These are phyloP conservation scores for Petroica traversi DNA, from an alignment of 2,113 vertebrate genomes.

Conservation along the genomic window DNA sequence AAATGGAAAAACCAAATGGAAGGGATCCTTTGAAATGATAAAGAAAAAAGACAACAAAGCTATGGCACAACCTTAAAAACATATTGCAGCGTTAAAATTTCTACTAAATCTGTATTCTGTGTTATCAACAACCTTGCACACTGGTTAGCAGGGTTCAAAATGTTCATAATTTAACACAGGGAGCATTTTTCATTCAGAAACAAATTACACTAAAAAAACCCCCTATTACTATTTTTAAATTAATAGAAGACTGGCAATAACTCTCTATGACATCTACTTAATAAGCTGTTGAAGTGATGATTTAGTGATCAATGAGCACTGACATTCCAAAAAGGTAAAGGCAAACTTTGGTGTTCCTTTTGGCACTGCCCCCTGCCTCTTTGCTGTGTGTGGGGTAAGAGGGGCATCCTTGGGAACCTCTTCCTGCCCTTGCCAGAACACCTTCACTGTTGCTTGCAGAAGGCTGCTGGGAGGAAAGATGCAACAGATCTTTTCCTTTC, in stretches of 20 bases:
- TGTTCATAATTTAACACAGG: neutral
- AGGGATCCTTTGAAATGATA: neutral
- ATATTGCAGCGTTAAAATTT: neutral
- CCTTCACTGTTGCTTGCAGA: neutral
- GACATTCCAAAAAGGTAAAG: constrained; percentile 58
- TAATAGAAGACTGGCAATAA: constrained; percentile 35
- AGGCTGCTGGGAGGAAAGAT: neutral
- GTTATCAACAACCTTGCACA: neutral
- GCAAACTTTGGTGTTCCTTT: constrained; percentile 46
- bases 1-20: constrained; percentile 25
- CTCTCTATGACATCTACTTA: constrained; percentile 67
- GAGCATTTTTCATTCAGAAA: constrained; percentile 45
- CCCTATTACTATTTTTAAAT: constrained; percentile 53
- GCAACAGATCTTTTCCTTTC: neutral
- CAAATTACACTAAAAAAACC: neutral
- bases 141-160: neutral
- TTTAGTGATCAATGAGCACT: constrained; percentile 60
- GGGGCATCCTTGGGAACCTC: neutral
- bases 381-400: neutral
- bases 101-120: neutral
- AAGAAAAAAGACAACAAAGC: constrained; percentile 5
- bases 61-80: neutral
- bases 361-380: neutral
- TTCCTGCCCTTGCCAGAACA: neutral
- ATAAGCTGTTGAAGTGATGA: constrained; percentile 69